These are phyloP conservation scores for Abrostola triplasia DNA, from an alignment of 2,888 invertebrate species.

Conservation along the genomic window DNA sequence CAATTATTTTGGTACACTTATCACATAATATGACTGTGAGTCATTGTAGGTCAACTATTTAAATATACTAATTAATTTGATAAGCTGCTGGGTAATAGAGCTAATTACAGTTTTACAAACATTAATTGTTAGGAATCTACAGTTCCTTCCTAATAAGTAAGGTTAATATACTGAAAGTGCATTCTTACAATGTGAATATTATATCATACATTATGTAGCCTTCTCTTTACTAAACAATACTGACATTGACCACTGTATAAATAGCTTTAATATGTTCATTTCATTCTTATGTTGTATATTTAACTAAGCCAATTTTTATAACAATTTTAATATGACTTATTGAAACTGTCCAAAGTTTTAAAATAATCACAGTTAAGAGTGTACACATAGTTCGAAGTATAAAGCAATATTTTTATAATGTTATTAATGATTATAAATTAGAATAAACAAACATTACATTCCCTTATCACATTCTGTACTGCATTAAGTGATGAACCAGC, in stretches of 20 bases:
- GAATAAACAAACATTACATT: slow-evolving; percentile 17
- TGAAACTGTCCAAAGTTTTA: no score
- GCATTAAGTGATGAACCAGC: slow-evolving; percentile 1
- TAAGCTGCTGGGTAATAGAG: slow-evolving; percentile 47
- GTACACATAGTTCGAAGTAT: no score
- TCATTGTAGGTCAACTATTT: slow-evolving; percentile 53
- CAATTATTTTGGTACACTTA: slow-evolving; percentile 43
- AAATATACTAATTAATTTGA: slow-evolving; percentile 53
- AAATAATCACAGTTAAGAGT: no score
- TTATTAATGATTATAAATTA: slow-evolving; percentile 11
- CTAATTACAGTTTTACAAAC: slow-evolving; percentile 51
- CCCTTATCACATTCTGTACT: slow-evolving; percentile 10
- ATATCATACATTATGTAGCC: slow-evolving; percentile 10
- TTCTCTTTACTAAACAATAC: slow-evolving; percentile 6
- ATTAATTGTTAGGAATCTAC: slow-evolving; percentile 48
- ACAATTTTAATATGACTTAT: no score
- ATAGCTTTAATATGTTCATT: not conserved
- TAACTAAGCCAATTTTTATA: no score
- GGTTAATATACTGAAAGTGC: slow-evolving; percentile 34
- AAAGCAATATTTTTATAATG: not conserved
- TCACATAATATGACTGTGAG: slow-evolving; percentile 40
- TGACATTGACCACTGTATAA: slow-evolving; percentile 9
- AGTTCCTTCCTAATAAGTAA: slow-evolving; percentile 46
- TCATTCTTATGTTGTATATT: no score
- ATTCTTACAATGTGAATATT: slow-evolving; percentile 22